Evolutionary conservation across 2,888 invertebrate species (phyloP), one percentile per base, ranked within the genome.

Genomic region (Terebella lapidaria): DNA sequence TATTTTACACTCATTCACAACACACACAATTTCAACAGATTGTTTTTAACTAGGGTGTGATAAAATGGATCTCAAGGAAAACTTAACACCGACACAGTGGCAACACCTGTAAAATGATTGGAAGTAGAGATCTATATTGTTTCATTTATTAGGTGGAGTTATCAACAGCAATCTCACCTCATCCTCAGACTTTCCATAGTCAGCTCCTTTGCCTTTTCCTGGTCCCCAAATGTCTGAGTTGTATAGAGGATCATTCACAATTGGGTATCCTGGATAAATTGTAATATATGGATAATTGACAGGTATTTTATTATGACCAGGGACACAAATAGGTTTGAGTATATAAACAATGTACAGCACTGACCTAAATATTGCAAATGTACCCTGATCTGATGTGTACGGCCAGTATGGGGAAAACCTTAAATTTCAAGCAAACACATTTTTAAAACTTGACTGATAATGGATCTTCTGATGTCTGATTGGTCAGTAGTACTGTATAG

Each of bases 301-400:
- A 27, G 26, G 18, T 52, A 42, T 42, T 22, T 5, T n/a, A n/a
- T n/a, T n/a, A n/a, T n/a, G n/a, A n/a, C n/a, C n/a, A n/a, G n/a
- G n/a, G n/a, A n/a, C n/a, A n/a, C n/a, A n/a, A n/a, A n/a, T n/a
- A n/a, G n/a, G n/a, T n/a, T n/a, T n/a, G n/a, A n/a, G n/a, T n/a
- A n/a, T n/a, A n/a, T n/a, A n/a, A n/a, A n/a, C n/a, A n/a, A n/a
- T n/a, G n/a, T 45, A 51, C 52, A 53, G 52, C 30, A 60, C 71
- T 62, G 66, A 92, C 94, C 97, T 74, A 99, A 85, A 82, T 91
- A 99, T 83, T 99, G 99, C 65, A 97, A 86, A 82, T 99, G 99
- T 29, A 99, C 95, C 67, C 99, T 86, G 71, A 99, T 99, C 84
- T 99, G 99, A 81, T 99, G 99, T 89, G 97, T 99, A 65, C 99